Conservation (phyloP, 2,113 vertebrate genomes). For the Sciurus niger region DNA sequence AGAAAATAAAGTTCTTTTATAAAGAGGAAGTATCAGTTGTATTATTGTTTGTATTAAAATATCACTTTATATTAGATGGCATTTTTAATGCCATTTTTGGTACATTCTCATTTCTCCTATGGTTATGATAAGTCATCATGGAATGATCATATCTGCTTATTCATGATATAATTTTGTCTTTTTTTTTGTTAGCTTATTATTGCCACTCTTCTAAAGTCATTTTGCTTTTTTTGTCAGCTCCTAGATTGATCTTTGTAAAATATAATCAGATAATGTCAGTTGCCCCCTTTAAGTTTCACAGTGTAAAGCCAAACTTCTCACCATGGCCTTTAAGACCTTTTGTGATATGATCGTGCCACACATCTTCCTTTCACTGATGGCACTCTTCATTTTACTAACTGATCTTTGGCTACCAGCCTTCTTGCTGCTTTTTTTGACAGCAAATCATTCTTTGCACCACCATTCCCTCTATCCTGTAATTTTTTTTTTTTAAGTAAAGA, state of each 20-base stretch:
- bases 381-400: neutral
- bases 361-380: neutral
- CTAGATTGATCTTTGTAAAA: conserved; percentile 32
- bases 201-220: conserved; percentile 16
- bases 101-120: neutral
- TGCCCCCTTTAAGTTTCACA: neutral
- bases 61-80: neutral
- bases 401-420: neutral
- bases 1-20: neutral
- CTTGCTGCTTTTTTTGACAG: neutral
- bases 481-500: neutral
- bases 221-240: conserved; percentile 9
- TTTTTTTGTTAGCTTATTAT: neutral
- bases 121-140: neutral
- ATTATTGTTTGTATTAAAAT: neutral
- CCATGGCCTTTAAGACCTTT: neutral
- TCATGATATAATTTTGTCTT: neutral
- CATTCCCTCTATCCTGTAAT: neutral
- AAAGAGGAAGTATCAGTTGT: neutral
- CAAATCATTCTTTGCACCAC: neutral
- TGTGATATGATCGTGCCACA: neutral
- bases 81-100: neutral
- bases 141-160: neutral
- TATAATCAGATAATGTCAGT: neutral
- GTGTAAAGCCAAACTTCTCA: neutral